These are phyloP conservation scores for Alligator sinensis DNA, from an alignment of 2,113 vertebrate species.

Conservation along the genomic window DNA sequence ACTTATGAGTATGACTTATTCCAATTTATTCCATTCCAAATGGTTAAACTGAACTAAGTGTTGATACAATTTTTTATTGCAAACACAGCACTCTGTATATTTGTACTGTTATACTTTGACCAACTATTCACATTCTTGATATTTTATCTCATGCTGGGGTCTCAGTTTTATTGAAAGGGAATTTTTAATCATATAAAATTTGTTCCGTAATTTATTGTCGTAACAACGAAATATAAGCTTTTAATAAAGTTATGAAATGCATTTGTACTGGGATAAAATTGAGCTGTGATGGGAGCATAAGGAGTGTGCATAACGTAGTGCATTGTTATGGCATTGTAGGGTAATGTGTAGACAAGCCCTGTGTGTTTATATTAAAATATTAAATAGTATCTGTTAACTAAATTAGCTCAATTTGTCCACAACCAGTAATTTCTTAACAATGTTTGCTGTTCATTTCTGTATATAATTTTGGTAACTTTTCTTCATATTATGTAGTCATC, in stretches of 20 bases:
- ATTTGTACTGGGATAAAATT: not conserved
- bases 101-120: not conserved
- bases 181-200: not conserved
- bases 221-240: not conserved
- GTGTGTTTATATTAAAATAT: not conserved
- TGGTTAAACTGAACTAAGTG: not conserved
- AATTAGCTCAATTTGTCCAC: not conserved
- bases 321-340: too few relatives aligned
- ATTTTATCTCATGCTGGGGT: not conserved
- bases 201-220: not conserved
- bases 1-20: not conserved
- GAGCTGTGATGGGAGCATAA: not conserved
- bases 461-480: not conserved
- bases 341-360: too few relatives aligned
- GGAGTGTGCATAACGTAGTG: too few relatives aligned
- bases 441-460: not conserved
- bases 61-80: not conserved
- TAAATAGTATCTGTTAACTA: not conserved
- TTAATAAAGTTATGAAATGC: not conserved
- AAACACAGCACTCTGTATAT: not conserved
- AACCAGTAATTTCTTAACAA: not conserved
- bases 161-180: not conserved
- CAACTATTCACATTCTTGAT: not conserved
- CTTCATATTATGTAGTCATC: not conserved
- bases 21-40: not conserved